Evolutionary conservation across 2,797 vertebrate genomes (phyloP).

Genomic region (Syncerus caffer): DNA sequence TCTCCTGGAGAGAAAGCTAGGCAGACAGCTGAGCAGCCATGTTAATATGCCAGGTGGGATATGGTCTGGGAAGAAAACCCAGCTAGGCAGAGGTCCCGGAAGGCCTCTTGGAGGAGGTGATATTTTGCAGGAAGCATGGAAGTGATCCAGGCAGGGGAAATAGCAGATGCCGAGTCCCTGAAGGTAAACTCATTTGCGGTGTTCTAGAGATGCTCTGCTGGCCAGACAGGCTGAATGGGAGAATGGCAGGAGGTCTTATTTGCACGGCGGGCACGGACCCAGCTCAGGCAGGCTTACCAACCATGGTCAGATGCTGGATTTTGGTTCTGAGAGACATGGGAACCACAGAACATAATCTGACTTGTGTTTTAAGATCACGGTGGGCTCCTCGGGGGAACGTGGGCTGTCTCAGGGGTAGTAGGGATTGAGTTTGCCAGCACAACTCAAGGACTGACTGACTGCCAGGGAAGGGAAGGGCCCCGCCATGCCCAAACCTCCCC

Average conservation of each 20-base stretch:
- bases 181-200: not conserved
- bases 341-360: not conserved
- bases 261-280: not conserved
- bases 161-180: not conserved
- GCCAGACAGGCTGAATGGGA: not conserved
- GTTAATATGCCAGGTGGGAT: not conserved
- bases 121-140: not conserved
- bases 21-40: not conserved
- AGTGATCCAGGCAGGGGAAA: not conserved
- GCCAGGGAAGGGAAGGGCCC: not conserved
- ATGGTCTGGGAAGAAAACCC: not conserved
- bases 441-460: not conserved
- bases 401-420: not conserved
- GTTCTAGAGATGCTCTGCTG: not conserved
- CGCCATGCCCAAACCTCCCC: not conserved
- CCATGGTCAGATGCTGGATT: not conserved
- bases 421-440: not conserved
- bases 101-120: not conserved
- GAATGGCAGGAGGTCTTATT: not conserved
- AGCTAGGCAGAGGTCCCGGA: not conserved
- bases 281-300: not conserved
- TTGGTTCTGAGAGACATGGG: not conserved
- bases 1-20: not conserved
- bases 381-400: not conserved
- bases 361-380: not conserved